Conservation (phyloP, 2,797 vertebrate species). For the Dermochelys coriacea region DNA sequence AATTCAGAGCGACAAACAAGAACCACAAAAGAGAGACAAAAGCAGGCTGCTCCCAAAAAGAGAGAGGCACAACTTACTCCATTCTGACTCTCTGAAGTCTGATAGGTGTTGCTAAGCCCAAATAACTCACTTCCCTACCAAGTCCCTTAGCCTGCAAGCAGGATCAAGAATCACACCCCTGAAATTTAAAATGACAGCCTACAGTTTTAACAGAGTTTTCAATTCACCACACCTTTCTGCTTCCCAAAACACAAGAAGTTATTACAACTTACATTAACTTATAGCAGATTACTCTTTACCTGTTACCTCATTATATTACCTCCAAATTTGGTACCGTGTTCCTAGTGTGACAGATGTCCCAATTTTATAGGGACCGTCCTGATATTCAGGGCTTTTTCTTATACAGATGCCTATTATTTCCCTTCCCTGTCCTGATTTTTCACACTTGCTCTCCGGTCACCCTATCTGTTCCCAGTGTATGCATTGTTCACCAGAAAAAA, state of each 20-base stretch:
- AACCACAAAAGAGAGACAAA: neutral
- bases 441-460: too few species aligned
- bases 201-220: neutral
- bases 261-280: neutral
- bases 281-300: neutral
- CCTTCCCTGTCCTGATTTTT: too few species aligned
- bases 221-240: neutral
- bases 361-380: too few species aligned
- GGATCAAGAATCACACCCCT: neutral
- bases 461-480: neutral
- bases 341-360: too few species aligned
- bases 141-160: neutral
- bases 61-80: neutral
- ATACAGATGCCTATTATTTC: too few species aligned
- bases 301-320: neutral
- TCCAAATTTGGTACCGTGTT: neutral
- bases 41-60: neutral
- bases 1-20: neutral
- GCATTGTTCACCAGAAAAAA: neutral
- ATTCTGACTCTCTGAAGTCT: neutral
- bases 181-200: neutral
- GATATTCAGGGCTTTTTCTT: too few species aligned
- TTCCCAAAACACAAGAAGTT: neutral
- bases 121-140: neutral
- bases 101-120: neutral